Evolutionary conservation across 2,888 invertebrate genomes (phyloP), one percentile per base, ranked within the genome.

Genomic region (Drosophila prolongata): DNA sequence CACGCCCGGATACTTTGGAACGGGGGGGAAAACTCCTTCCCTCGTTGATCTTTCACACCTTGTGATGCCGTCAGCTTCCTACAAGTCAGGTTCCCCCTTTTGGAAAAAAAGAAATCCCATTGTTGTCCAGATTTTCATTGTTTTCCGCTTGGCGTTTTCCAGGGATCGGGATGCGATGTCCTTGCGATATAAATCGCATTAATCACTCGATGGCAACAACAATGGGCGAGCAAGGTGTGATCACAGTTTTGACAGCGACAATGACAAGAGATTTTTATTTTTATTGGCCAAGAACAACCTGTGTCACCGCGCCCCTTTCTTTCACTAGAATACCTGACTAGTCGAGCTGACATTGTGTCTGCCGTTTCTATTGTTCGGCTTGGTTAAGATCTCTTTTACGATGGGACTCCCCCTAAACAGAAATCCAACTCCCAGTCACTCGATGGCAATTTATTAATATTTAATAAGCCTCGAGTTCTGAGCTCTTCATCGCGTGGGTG

Each of bases 131-230:
- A 64, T 59, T 52, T 54, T 27, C 73, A 60, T 81, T 81, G 79
- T 78, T 53, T 66, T 46, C 54, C 43, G 19, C n/a, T 43, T 49
- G 67, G 52, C 75, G 64, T 57, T 61, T 72, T 75, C 72, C 68
- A 24, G 53, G 75, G 75, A 75, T 67, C 57, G 47, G 50, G 10
- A 44, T 49, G 54, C 74, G 46, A 74, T 74, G 75, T 71, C 71
- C 71, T 71, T 66, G 57, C 65, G 87, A 83, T 83, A 83, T 80
- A 75, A 84, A 83, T 87, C 83, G 76, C 83, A 83, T 83, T 85
- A 85, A 83, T 83, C 83, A 83, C 80, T 61, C 49, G 34, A 30
- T 1, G 1, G 30, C 10, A 8, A 42, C 52, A 37, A 47, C 30
- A 68, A 75, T 68, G 59, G 65, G 37, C n/a, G 30, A 54, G 74